These are phyloP conservation scores for Stictocephala bisonia DNA, from an alignment of 2,888 invertebrate genomes.

Conservation along the genomic window DNA sequence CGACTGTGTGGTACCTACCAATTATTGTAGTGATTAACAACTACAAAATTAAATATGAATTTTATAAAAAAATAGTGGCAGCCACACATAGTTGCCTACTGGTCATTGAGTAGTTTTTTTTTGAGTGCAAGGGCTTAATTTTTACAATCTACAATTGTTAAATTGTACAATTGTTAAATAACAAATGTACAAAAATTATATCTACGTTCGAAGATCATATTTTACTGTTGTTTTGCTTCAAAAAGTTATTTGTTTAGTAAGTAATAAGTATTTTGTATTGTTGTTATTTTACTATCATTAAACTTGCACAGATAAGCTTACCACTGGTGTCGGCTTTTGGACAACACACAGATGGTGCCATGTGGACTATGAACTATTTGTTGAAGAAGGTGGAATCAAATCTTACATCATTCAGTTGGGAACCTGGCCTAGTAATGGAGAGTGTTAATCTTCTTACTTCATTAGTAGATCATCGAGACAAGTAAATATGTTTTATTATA, in stretches of 20 bases:
- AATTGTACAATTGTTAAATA: too few relatives aligned
- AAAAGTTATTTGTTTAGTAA: slow-evolving; percentile 55
- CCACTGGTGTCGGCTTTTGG: slow-evolving; percentile 74
- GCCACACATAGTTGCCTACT: too few relatives aligned
- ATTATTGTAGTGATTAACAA: too few relatives aligned
- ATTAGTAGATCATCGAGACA: slow-evolving; percentile 67
- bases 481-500: slow-evolving; percentile 63
- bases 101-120: too few relatives aligned
- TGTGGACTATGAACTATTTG: slow-evolving; percentile 73
- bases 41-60: too few relatives aligned
- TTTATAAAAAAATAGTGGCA: too few relatives aligned
- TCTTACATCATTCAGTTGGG: slow-evolving; percentile 71
- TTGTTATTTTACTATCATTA: too few relatives aligned
- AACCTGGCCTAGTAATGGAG: slow-evolving; percentile 72
- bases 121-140: too few relatives aligned
- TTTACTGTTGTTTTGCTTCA: background rate
- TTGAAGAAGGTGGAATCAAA: slow-evolving; percentile 74
- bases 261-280: slow-evolving; percentile 22
- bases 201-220: background rate
- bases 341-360: slow-evolving; percentile 73
- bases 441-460: slow-evolving; percentile 72
- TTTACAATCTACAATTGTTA: too few relatives aligned
- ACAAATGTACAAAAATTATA: background rate
- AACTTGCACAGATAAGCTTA: slow-evolving; percentile 72
- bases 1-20: too few relatives aligned